Base-by-base conservation (phyloP, 2,113 vertebrate genomes). In the Lethenteron reissneri region DNA sequence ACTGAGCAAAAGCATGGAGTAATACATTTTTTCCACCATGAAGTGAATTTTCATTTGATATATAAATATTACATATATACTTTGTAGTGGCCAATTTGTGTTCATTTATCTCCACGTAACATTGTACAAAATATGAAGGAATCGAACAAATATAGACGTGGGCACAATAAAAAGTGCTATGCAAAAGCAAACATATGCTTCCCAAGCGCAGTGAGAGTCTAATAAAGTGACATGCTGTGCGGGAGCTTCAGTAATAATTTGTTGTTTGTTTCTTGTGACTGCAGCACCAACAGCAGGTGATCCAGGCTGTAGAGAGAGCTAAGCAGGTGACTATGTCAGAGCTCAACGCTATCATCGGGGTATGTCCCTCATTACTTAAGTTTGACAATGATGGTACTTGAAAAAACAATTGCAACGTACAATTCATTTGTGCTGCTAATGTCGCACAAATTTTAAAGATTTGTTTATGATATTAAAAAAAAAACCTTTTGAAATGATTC, bases 261-360 rank as follows among this genome's bases (percentile, higher is more conserved):
- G 70, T 69, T 68, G 56, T 70, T 69, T n/a, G 56, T 21, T 15
- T 60, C 56, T 70, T 76, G 70, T 56, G 21, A 72, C 21, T 71
- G 70, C 73, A 90, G 88, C 89, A 92, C 73, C 82, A 83, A 72
- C 82, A 83, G 76, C 82, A 83, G 57, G 82, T 83, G 69, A 81
- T 83, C 73, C 82, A 83, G 75, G 81, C 82, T 1, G 81, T 83
- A 73, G 82, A 83, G 71, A 76, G 82, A 69, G 82, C 82, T 64
- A 83, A 83, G 77, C 82, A 83, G 76, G 82, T 83, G 80, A 83
- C 82, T 75, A 83, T 83, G 82, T 80, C 79, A 57, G 82, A 83
- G 77, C 78, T 83, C 77, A 83, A 83, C 70, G 78, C 78, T 25
- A 68, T 68, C 64, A 57, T 11, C 69, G 15, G 64, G 2, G 9